phyloP scores from a whole-genome alignment of 2,797 vertebrate species.

The Sebastes oblongus region DNA sequence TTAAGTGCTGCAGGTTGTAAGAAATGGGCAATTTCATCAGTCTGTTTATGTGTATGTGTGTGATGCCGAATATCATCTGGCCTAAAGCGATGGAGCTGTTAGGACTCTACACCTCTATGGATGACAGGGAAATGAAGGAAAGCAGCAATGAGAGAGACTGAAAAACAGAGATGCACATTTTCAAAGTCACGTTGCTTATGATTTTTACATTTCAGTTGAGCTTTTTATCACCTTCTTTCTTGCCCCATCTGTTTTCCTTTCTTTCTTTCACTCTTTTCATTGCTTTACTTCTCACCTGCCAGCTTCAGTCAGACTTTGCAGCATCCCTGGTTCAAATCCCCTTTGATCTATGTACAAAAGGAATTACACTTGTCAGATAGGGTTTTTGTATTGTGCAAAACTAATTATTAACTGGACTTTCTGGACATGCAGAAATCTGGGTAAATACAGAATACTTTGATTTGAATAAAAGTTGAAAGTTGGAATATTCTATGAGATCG shows the following conservation, averaged over 20 bases:
- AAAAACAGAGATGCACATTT: neutral
- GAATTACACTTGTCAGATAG: constrained; percentile 2
- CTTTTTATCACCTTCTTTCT: neutral
- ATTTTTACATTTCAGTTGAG: constrained; percentile 7
- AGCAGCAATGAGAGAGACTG: neutral
- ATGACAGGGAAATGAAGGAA: constrained; percentile 26
- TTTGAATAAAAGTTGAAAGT: constrained; percentile 32
- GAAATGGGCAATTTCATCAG: neutral
- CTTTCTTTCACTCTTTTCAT: neutral
- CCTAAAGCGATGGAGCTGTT: constrained; percentile 9
- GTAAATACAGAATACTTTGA: constrained; percentile 22
- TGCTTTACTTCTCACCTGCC: neutral
- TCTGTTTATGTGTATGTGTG: neutral
- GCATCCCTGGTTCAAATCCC: neutral
- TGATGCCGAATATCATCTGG: constrained; percentile 33
- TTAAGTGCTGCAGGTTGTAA: neutral
- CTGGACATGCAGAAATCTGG: neutral
- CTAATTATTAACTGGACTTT: constrained; percentile 8
- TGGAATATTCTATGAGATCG: constrained; percentile 28
- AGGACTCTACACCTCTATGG: constrained; percentile 10
- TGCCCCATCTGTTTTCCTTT: neutral
- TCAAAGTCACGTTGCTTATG: neutral
- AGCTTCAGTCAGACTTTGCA: neutral
- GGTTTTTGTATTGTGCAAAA: constrained; percentile 15
- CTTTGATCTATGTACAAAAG: constrained; percentile 19